Conservation (phyloP, 2,888 invertebrate genomes). For the Galerucella pusilla region DNA sequence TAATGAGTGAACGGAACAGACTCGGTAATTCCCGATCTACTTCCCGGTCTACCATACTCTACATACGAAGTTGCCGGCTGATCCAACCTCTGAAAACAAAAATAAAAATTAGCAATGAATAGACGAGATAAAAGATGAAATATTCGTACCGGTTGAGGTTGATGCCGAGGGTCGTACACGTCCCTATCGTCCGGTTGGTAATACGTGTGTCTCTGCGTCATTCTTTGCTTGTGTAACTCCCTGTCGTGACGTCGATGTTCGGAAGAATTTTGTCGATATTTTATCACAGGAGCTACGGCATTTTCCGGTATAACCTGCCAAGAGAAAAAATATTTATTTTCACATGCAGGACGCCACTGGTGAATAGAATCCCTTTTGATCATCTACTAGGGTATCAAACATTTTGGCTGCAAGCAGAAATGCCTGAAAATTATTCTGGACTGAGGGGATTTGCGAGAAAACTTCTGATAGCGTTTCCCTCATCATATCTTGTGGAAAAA, state of each 20-base stretch:
- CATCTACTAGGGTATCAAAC: too few relatives aligned
- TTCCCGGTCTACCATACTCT: conserved; percentile 68
- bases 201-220: conserved; percentile 70
- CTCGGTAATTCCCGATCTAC: conserved; percentile 68
- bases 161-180: conserved; percentile 63
- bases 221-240: conserved; percentile 69
- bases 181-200: conserved; percentile 70
- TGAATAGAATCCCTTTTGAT: too few relatives aligned
- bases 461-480: too few relatives aligned
- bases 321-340: conserved; percentile 1
- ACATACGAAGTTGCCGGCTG: conserved; percentile 55
- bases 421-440: too few relatives aligned
- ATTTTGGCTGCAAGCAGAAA: too few relatives aligned
- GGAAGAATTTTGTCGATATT: conserved; percentile 57
- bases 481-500: too few relatives aligned
- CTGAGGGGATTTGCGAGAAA: too few relatives aligned
- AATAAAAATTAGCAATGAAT: conserved; percentile 17
- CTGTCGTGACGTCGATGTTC: conserved; percentile 58
- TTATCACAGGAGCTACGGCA: conserved; percentile 58
- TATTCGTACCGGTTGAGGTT: conserved; percentile 44
- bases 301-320: conserved; percentile 63
- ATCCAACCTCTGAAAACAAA: conserved; percentile 43
- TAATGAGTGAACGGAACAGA: conserved; percentile 75
- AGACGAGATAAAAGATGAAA: too few relatives aligned
- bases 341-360: too few relatives aligned